Conservation (phyloP, 2,888 invertebrate genomes). For the Cheilosia impressa region DNA sequence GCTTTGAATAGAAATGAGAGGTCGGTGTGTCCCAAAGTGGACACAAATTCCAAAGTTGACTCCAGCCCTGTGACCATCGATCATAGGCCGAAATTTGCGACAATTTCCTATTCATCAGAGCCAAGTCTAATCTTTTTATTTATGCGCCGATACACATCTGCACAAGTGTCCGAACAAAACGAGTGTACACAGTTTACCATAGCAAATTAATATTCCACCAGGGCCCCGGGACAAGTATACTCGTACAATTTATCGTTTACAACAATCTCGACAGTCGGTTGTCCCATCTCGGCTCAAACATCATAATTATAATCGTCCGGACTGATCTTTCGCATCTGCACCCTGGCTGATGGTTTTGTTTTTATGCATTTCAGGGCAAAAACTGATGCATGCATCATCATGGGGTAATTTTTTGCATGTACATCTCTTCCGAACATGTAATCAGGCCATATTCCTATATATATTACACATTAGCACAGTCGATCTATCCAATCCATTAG, state of each 20-base stretch:
- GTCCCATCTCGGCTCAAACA: constrained; percentile 67
- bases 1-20: constrained; percentile 27
- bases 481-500: constrained; percentile 54
- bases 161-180: neutral
- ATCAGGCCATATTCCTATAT: constrained; percentile 47
- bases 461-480: constrained; percentile 46
- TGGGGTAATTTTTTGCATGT: constrained; percentile 24
- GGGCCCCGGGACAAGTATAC: constrained; percentile 35
- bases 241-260: constrained; percentile 58
- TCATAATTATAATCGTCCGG: constrained; percentile 67
- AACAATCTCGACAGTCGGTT: constrained; percentile 68
- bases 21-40: neutral
- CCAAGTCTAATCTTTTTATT: neutral
- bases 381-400: constrained; percentile 28
- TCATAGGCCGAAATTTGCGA: too few species aligned
- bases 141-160: neutral
- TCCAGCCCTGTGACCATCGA: too few species aligned
- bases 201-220: constrained; percentile 61
- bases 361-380: constrained; percentile 29
- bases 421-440: constrained; percentile 39
- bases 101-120: too few species aligned
- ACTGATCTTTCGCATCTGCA: constrained; percentile 67
- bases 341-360: constrained; percentile 27
- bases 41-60: neutral
- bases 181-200: neutral